Conservation (phyloP, 2,888 invertebrate species). For the Petrolisthes manimaculis region DNA sequence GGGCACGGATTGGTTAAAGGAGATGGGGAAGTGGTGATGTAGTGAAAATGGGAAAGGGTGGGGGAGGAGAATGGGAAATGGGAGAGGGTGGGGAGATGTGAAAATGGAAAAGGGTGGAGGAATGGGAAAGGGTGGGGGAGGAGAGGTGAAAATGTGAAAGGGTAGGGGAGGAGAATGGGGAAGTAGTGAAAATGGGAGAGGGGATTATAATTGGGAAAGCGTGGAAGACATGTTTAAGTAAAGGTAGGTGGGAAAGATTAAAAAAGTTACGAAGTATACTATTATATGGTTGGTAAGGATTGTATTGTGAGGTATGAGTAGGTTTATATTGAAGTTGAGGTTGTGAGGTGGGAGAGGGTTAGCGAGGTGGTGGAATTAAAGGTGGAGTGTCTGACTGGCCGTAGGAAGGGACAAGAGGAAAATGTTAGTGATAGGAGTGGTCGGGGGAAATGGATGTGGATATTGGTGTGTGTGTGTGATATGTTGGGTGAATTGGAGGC, state of each 20-base stretch:
- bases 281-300: too few relatives aligned
- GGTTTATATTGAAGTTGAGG: background rate
- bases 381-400: background rate
- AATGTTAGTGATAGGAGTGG: background rate
- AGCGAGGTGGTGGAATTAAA: background rate
- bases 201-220: background rate
- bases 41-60: too few relatives aligned
- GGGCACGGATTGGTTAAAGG: too few relatives aligned
- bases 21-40: too few relatives aligned
- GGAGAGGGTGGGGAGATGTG: too few relatives aligned
- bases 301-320: too few relatives aligned
- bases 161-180: background rate
- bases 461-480: background rate
- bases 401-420: background rate
- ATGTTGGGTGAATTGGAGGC: background rate
- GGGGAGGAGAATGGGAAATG: too few relatives aligned
- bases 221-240: background rate
- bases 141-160: background rate
- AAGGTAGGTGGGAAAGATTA: background rate
- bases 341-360: background rate
- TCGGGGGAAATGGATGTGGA: background rate
- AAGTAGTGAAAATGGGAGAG: background rate
- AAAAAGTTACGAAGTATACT: background rate
- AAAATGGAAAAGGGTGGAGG: too few relatives aligned
- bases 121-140: too few relatives aligned